These are phyloP conservation scores for Amphiprion ocellaris DNA, from an alignment of 2,113 vertebrate species.

Conservation along the genomic window DNA sequence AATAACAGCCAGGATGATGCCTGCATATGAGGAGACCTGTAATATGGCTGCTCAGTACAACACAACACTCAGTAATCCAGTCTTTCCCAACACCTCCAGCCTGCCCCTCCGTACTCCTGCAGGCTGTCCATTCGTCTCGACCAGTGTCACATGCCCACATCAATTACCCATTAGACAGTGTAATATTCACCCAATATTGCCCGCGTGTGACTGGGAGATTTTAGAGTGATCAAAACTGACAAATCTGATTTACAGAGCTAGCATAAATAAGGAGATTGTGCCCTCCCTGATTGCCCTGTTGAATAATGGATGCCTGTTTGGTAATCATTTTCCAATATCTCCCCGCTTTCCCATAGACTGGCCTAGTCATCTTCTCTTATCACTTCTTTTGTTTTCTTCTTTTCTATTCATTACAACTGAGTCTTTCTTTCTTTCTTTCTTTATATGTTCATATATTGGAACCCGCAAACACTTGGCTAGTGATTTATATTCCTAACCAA, in stretches of 20 bases:
- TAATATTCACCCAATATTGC: slow-evolving; percentile 85
- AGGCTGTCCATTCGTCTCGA: slow-evolving; percentile 70
- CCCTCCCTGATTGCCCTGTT: slow-evolving; percentile 83
- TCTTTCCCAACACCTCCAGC: slow-evolving; percentile 10
- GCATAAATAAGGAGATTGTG: slow-evolving; percentile 83
- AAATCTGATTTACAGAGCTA: slow-evolving; percentile 86
- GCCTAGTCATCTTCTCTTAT: slow-evolving; percentile 29
- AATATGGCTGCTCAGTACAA: slow-evolving; percentile 22
- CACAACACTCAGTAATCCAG: slow-evolving; percentile 34
- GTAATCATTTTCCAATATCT: slow-evolving; percentile 86
- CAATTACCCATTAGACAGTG: slow-evolving; percentile 85
- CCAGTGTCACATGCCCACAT: slow-evolving; percentile 80
- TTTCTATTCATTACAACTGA: background rate
- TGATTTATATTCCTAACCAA: background rate
- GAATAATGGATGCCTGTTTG: slow-evolving; percentile 87
- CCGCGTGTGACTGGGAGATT: slow-evolving; percentile 79
- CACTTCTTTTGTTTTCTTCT: background rate
- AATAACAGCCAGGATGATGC: background rate
- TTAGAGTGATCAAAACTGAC: slow-evolving; percentile 86
- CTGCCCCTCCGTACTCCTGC: slow-evolving; percentile 26
- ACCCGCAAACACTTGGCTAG: background rate
- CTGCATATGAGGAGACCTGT: background rate
- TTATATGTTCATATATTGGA: background rate
- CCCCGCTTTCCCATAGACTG: slow-evolving; percentile 55
- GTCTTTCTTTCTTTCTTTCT: background rate